Evolutionary conservation across 2,113 vertebrate species (phyloP), one percentile per base, ranked within the genome.

Genomic region (Ammodytes marinus): DNA sequence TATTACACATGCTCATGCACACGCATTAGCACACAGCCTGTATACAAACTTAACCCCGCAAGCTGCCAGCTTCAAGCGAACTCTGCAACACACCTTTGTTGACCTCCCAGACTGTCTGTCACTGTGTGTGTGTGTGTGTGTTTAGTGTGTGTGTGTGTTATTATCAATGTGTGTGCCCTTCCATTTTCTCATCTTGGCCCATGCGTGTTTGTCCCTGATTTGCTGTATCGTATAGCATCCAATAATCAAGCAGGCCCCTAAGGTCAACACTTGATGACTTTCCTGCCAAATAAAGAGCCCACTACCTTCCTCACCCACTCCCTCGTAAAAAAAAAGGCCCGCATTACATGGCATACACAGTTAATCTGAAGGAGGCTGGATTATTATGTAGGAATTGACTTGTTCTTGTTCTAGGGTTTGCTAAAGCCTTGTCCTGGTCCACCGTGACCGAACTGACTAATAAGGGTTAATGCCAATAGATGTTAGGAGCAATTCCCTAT

Each of bases 181-280:
- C 35, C 42, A 27, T 66, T 17, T 59, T 13, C 61, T 67, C n/a
- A 68, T 61, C 69, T 60, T 27, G 11, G 47, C 14, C 11, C 4
- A 0, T 67, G 45, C 69, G 42, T 69, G 43, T 40, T 27, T 74
- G 39, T 81, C 8, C 13, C n/a, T 57, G 54, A 71, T 61, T 68
- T 69, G 0, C 61, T 63, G 15, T 40, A 4, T 14, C 70, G 42
- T 57, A 64, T 57, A 64, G 49, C 74, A 75, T 80, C 49, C 58
- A 37, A 77, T 86, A 79, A 87, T 77, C 83, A 68, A 77, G 40
- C 57, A 69, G 57, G 52, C 77, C 68, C 27, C 68, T 70, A 39
- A 15, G 79, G 77, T 82, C 69, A 71, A 74, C 40, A 47, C 10
- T 66, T 80, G 55, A 87, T 85, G 75, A 82, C 54, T 49, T 80